Base-by-base conservation (phyloP, 2,797 vertebrate genomes). In the Sitta carolinensis region DNA sequence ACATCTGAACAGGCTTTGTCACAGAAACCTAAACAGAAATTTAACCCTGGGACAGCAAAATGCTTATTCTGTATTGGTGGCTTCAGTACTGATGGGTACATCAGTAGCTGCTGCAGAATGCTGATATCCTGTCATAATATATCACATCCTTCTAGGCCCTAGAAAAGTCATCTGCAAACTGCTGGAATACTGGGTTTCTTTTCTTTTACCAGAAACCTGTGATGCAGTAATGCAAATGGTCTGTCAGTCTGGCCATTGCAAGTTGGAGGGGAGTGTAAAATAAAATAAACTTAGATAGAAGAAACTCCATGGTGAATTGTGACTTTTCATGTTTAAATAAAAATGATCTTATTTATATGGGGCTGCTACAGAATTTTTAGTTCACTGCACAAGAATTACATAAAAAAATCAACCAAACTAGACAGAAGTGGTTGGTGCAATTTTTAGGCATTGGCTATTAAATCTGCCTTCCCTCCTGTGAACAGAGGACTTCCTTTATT, bases 271-370 rank as follows among this genome's bases (percentile, higher is more conserved):
- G 11, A 63, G 6, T 2, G 1, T 62, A 61, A 90, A 82, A 45
- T 59, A 70, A 93, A 62, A 16, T 27, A 34, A 63, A 68, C 20
- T 69, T 52, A 21, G 16, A 8, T 36, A 26, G 59, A 83, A 66
- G 38, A 74, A 90, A 76, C 19, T 76, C 47, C 19, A 20, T 40
- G 17, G 17, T 43, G 43, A 91, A 87, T 42, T 45, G 38, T 42
- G 30, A 43, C 27, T 75, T 68, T 89, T 91, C 59, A 45, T 54
- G 57, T 79, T 95, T 86, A 89, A 89, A 90, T 90, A 59, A 92
- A 87, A 89, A 64, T 27, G 7, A 51, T 58, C 59, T 57, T 38
- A 42, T 89, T 93, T 86, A 84, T 30, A 5, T 69, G 27, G 47
- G 8, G 16, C 32, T 90, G n/a, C 17, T 67, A 30, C 16, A 69